Percentiles rank a stretch among this genome's conserved stretches.
Conservation (phyloP, 2,797 vertebrate genomes). For the Crenichthys baileyi region DNA sequence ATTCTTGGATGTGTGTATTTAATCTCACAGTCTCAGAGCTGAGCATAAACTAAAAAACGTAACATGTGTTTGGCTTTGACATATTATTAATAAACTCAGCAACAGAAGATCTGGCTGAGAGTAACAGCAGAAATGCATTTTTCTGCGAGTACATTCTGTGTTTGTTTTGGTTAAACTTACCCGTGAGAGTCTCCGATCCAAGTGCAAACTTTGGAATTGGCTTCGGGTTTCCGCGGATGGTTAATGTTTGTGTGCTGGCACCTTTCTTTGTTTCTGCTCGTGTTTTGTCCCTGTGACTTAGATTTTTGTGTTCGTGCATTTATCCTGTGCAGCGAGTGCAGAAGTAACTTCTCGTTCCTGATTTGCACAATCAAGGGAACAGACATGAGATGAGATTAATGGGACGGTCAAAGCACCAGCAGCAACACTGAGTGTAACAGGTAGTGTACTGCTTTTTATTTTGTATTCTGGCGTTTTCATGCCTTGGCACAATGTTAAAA, state of each 20-base stretch:
- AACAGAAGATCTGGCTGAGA: slow-evolving; percentile 62
- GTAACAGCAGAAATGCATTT: slow-evolving; percentile 57
- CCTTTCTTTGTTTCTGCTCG: slow-evolving; percentile 64
- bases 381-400: not conserved
- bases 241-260: slow-evolving; percentile 73
- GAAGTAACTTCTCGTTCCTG: slow-evolving; percentile 38
- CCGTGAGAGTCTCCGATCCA: slow-evolving; percentile 70
- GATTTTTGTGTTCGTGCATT: slow-evolving; percentile 34
- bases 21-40: slow-evolving; percentile 28
- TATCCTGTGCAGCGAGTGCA: slow-evolving; percentile 30
- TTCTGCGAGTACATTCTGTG: slow-evolving; percentile 69
- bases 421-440: not conserved
- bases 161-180: slow-evolving; percentile 77
- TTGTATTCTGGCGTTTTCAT: slow-evolving; percentile 20
- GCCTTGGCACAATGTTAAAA: slow-evolving; percentile 3
- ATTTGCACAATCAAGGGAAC: slow-evolving; percentile 7
- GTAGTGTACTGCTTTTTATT: not conserved
- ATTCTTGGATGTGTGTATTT: slow-evolving; percentile 27
- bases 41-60: slow-evolving; percentile 42
- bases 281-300: slow-evolving; percentile 49
- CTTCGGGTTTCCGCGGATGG: slow-evolving; percentile 63
- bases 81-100: slow-evolving; percentile 60
- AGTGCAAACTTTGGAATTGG: slow-evolving; percentile 76
- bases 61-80: slow-evolving; percentile 52
- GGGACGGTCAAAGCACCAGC: slow-evolving; percentile 17